A percentile compares a stretch with the other conserved stretches of the same genome.
Evolutionary conservation across 2,797 vertebrate genomes (phyloP).

Genomic region (Furcifer pardalis): DNA sequence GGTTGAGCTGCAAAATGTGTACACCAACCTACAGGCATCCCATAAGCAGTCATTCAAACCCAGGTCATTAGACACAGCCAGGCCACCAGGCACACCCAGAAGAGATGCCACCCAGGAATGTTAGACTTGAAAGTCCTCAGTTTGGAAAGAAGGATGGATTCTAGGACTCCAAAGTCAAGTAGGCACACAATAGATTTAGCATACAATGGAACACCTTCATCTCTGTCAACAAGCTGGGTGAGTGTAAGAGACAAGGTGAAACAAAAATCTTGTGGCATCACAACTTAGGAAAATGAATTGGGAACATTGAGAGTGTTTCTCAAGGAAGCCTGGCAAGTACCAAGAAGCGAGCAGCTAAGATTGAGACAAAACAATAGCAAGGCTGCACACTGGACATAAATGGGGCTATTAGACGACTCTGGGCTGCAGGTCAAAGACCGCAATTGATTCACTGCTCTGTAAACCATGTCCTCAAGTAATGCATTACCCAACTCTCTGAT

Average conservation of each 20-base stretch:
- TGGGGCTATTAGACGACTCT: no score
- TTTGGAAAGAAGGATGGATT: neutral
- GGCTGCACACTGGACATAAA: neutral
- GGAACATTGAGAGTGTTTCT: neutral
- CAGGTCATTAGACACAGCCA: neutral
- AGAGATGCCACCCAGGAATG: neutral
- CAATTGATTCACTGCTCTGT: neutral
- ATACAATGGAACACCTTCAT: neutral
- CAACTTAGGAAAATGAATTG: neutral
- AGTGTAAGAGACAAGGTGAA: neutral
- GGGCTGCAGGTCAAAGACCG: neutral
- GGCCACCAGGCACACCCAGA: neutral
- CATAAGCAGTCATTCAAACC: neutral
- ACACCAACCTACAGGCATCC: neutral
- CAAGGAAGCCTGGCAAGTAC: neutral
- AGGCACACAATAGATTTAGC: neutral
- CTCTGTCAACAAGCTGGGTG: neutral
- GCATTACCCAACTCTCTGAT: no score
- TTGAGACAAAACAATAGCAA: neutral
- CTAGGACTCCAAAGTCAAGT: neutral
- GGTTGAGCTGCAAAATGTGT: neutral
- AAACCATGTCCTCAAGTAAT: neutral
- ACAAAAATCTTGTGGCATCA: neutral
- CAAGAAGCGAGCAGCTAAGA: neutral
- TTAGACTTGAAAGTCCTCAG: neutral